Percentiles rank a stretch among this genome's conserved stretches.
Conservation (phyloP, 2,888 invertebrate species). For the Lasioglossum villosulum region DNA sequence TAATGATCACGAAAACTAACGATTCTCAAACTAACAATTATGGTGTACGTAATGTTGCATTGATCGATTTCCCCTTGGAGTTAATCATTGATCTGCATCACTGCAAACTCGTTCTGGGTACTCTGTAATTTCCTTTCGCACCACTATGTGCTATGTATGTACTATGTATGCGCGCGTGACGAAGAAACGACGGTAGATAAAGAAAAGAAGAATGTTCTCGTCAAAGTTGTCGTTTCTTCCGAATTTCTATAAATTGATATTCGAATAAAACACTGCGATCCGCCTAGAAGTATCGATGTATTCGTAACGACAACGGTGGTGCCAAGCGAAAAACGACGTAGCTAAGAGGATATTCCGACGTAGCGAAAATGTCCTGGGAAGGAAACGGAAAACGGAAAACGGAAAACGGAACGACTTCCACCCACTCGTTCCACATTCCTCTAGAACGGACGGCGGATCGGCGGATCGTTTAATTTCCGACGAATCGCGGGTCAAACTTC, state of each 20-base stretch:
- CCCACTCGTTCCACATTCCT: neutral
- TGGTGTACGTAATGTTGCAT: neutral
- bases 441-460: conserved; percentile 11
- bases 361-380: neutral
- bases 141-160: neutral
- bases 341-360: neutral
- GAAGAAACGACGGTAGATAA: neutral
- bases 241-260: neutral
- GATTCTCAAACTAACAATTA: no score
- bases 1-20: neutral
- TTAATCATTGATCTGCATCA: conserved; percentile 48
- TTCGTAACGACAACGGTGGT: no score
- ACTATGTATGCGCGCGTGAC: no score
- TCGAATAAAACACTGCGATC: neutral
- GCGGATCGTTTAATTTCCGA: conserved; percentile 63
- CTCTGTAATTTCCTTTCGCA: conserved; percentile 19
- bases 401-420: conserved; percentile 42
- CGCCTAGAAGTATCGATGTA: neutral
- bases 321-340: neutral
- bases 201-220: no score
- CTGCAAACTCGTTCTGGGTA: conserved; percentile 25
- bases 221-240: no score
- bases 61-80: conserved; percentile 34
- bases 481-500: conserved; percentile 45
- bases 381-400: conserved; percentile 56